These are phyloP conservation scores for Brachypalpus laphriformis DNA, from an alignment of 2,888 invertebrate species.

Conservation along the genomic window DNA sequence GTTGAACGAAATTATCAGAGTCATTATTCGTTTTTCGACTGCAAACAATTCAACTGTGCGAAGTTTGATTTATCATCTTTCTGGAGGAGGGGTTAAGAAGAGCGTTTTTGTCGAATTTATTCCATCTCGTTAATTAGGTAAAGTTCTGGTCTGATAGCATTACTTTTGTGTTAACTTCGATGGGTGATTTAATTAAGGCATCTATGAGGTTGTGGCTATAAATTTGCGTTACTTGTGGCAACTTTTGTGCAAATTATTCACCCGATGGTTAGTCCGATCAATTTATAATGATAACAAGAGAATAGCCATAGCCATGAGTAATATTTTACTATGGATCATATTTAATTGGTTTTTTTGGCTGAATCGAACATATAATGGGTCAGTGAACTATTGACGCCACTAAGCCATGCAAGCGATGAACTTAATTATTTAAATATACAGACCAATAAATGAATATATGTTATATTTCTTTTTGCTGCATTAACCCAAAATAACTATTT, in stretches of 20 bases:
- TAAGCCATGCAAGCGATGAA: too few species aligned
- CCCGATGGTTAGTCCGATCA: not conserved
- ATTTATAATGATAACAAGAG: not conserved
- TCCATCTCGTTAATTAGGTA: conserved; percentile 47
- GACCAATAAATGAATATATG: too few species aligned
- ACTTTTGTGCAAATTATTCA: not conserved
- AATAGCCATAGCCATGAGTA: not conserved
- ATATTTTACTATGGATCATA: not conserved
- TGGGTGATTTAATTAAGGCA: conserved; percentile 48
- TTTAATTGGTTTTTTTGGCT: too few species aligned
- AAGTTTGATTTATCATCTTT: conserved; percentile 54
- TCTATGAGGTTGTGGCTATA: not conserved
- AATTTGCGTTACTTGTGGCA: not conserved
- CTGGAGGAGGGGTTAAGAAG: not conserved
- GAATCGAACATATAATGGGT: too few species aligned
- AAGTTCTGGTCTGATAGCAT: conserved; percentile 24
- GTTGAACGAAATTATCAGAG: conserved; percentile 52
- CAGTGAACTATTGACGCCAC: too few species aligned
- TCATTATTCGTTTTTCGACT: conserved; percentile 60
- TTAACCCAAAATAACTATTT: too few species aligned
- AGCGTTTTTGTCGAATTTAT: not conserved
- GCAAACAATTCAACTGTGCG: conserved; percentile 49
- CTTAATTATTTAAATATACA: too few species aligned
- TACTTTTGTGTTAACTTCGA: conserved; percentile 30
- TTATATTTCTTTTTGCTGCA: too few species aligned